A percentile compares a stretch with the other conserved stretches of the same genome.
Evolutionary conservation across 2,113 vertebrate genomes (phyloP).

Genomic region (Rynchops niger): DNA sequence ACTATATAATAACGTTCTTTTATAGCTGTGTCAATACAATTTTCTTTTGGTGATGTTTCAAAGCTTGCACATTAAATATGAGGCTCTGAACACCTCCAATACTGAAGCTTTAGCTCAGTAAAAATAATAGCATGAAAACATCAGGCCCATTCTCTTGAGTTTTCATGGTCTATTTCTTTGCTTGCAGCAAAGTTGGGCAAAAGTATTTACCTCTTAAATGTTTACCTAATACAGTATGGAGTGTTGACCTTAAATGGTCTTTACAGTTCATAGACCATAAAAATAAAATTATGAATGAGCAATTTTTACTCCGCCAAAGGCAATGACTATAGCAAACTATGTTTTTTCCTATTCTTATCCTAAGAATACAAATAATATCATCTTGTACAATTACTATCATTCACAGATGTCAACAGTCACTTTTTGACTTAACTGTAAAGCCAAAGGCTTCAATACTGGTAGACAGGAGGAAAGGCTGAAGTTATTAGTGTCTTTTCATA

Average conservation of each 20-base stretch:
- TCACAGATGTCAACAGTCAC: background rate
- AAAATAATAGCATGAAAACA: slow-evolving; percentile 67
- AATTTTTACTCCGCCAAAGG: slow-evolving; percentile 69
- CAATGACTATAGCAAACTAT: slow-evolving; percentile 43
- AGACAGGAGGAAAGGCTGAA: background rate
- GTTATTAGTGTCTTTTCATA: background rate
- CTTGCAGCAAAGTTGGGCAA: slow-evolving; percentile 71
- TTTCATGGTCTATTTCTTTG: slow-evolving; percentile 78
- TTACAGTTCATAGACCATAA: slow-evolving; percentile 74
- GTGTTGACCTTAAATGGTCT: slow-evolving; percentile 73
- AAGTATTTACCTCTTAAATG: slow-evolving; percentile 78
- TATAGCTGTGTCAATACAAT: background rate
- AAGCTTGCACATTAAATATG: background rate
- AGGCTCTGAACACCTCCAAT: slow-evolving; percentile 3
- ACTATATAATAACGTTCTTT: background rate
- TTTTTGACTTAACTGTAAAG: slow-evolving; percentile 28
- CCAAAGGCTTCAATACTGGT: background rate
- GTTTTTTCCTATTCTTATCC: background rate
- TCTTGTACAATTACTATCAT: slow-evolving; percentile 21
- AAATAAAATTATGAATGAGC: slow-evolving; percentile 65
- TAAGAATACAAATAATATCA: slow-evolving; percentile 32
- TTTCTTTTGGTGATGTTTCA: slow-evolving; percentile 1
- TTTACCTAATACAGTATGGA: slow-evolving; percentile 74
- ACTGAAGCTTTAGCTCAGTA: slow-evolving; percentile 47
- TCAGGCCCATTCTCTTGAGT: slow-evolving; percentile 69